Conservation (phyloP, 2,797 vertebrate genomes). For the Clarias laeviceps region DNA sequence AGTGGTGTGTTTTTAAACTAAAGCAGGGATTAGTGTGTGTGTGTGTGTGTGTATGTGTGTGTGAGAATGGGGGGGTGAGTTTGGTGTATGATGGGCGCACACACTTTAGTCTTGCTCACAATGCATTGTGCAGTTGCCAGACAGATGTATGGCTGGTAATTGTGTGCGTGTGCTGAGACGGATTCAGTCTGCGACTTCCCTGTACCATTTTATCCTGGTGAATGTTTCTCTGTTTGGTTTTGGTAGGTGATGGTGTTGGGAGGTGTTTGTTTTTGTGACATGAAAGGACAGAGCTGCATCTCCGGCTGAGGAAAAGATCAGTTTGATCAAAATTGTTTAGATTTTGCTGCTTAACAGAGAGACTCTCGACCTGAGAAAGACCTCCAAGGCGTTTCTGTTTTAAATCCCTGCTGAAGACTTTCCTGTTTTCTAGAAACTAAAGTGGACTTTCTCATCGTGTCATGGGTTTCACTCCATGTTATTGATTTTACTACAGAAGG, state of each 20-base stretch:
- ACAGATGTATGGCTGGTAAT: not conserved
- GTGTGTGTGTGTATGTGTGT: conserved; percentile 1
- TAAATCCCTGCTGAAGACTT: not conserved
- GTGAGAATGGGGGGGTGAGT: not conserved
- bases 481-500: not conserved
- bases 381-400: not conserved
- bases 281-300: not conserved
- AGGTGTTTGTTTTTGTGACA: not conserved
- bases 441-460: not conserved
- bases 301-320: not conserved
- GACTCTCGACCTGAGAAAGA: not conserved
- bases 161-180: too few relatives aligned
- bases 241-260: not conserved
- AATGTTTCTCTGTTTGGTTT: not conserved
- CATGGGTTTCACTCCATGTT: not conserved
- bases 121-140: not conserved
- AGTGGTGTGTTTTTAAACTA: conserved; percentile 9
- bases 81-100: too few relatives aligned
- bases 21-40: conserved; percentile 9
- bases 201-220: not conserved
- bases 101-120: not conserved
- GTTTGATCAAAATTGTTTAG: not conserved
- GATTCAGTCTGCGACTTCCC: not conserved
- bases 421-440: not conserved
- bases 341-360: not conserved